These are phyloP conservation scores for Synanthedon vespiformis DNA, from an alignment of 2,888 invertebrate genomes.

Conservation along the genomic window DNA sequence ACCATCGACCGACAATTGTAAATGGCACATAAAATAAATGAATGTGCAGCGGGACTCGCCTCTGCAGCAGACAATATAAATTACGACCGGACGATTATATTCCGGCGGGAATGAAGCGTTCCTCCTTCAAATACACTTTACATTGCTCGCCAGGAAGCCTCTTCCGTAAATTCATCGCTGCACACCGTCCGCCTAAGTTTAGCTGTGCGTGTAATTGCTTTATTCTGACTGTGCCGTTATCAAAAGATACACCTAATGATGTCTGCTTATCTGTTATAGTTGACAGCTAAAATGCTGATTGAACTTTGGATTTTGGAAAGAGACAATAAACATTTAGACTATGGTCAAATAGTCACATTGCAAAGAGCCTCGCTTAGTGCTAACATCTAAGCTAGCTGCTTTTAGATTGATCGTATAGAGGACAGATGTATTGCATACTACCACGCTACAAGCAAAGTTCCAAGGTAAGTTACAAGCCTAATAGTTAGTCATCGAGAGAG, in stretches of 20 bases:
- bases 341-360: too few species aligned
- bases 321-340: neutral
- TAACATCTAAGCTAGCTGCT: too few species aligned
- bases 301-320: neutral
- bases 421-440: too few species aligned
- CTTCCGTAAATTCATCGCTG: conserved; percentile 25
- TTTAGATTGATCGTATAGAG: too few species aligned
- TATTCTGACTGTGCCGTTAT: conserved; percentile 23
- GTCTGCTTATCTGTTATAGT: too few species aligned
- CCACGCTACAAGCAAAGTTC: too few species aligned
- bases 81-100: conserved; percentile 72
- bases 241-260: conserved; percentile 12
- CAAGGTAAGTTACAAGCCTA: too few species aligned
- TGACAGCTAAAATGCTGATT: too few species aligned
- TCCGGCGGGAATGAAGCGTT: conserved; percentile 68
- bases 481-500: too few species aligned
- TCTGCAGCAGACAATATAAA: conserved; percentile 73
- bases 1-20: conserved; percentile 73
- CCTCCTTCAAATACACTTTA: conserved; percentile 57
- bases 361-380: too few species aligned
- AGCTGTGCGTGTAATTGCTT: conserved; percentile 51
- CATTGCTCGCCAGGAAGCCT: conserved; percentile 27
- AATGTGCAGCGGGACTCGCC: conserved; percentile 71
- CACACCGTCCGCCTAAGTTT: conserved; percentile 24
- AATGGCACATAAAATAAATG: conserved; percentile 74